These are phyloP conservation scores for Drosophila macrothrix DNA, from an alignment of 2,888 invertebrate genomes.

Conservation along the genomic window DNA sequence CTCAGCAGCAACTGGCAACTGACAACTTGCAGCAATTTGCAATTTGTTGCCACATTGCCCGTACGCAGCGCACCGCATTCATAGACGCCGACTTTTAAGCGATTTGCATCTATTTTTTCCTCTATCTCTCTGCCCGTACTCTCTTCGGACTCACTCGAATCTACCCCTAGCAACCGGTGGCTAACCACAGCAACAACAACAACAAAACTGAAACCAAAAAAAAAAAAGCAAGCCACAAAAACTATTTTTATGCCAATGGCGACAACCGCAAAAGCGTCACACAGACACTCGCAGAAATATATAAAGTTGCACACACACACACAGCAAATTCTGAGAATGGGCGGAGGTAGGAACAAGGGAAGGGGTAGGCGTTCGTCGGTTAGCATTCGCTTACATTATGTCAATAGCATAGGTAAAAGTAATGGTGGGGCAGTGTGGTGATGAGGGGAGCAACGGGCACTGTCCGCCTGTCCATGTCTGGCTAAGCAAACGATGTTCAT, in stretches of 20 bases:
- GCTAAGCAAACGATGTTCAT: conserved; percentile 77
- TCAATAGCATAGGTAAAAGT: conserved; percentile 66
- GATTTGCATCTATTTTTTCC: conserved; percentile 41
- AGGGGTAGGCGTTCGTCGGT: conserved; percentile 16
- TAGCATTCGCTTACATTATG: conserved; percentile 72
- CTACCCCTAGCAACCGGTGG: conserved; percentile 71
- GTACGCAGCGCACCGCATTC: conserved; percentile 41
- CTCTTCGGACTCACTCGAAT: conserved; percentile 46
- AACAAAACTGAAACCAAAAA: conserved; percentile 20
- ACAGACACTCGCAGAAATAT: conserved; percentile 39
- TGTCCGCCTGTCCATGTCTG: conserved; percentile 57
- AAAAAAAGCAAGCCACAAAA: conserved; percentile 42
- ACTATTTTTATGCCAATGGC: conserved; percentile 76
- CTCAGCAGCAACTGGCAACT: not conserved
- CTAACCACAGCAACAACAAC: conserved; percentile 36
- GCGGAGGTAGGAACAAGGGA: not conserved
- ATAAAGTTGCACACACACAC: conserved; percentile 40
- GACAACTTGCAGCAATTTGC: conserved; percentile 21
- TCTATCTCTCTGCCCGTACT: conserved; percentile 21
- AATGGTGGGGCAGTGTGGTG: conserved; percentile 8
- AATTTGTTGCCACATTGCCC: conserved; percentile 37
- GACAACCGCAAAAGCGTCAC: conserved; percentile 58
- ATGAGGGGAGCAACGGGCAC: not conserved
- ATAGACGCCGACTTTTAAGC: conserved; percentile 29
- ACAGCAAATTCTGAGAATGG: conserved; percentile 23